Evolutionary conservation across 2,113 vertebrate species (phyloP), one percentile per base, ranked within the genome.

Genomic region (Dunckerocampus dactyliophorus): DNA sequence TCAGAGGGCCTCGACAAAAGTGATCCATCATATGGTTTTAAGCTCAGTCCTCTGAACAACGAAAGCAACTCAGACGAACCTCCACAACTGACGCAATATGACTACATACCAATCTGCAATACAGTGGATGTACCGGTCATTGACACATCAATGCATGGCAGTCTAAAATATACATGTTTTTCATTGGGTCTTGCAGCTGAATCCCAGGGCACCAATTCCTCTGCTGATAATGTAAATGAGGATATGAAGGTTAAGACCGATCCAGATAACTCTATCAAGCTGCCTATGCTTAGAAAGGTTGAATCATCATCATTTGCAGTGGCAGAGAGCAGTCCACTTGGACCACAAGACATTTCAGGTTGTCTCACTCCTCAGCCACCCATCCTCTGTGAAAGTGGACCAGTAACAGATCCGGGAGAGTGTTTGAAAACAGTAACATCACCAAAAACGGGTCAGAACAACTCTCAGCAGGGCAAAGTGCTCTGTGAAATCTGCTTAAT

Each of bases 401-500:
- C 69, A n/a, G 62, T 70, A 76, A 59, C 21, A 59, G 74, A 88
- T 66, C 55, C 65, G 62, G 60, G 67, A 24, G 71, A 73, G 58
- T 65, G 52, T 75, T 77, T 77, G 76, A 24, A 53, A 54, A 75
- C 77, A 71, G 88, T 88, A 54, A 49, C 37, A 9, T 58, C 60
- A 24, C 78, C 54, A 20, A 88, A 85, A 53, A 89, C 86, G 66
- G 67, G 72, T 17, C 81, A 73, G 61, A 87, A 62, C 65, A 71
- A 55, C 14, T 3, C 70, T 68, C 84, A 86, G 81, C 87, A 80
- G 82, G 84, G 21, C 21, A 91, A 74, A 83, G 85, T 76, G 62
- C 89, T 91, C 50, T 98, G 97, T 0, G 93, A 97, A 74, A 89
- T 96, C 74, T 99, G 97, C 62, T 85, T 88, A 2, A 89, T 94